Conservation (phyloP, 2,797 vertebrate species). For the Garrulus glandarius region DNA sequence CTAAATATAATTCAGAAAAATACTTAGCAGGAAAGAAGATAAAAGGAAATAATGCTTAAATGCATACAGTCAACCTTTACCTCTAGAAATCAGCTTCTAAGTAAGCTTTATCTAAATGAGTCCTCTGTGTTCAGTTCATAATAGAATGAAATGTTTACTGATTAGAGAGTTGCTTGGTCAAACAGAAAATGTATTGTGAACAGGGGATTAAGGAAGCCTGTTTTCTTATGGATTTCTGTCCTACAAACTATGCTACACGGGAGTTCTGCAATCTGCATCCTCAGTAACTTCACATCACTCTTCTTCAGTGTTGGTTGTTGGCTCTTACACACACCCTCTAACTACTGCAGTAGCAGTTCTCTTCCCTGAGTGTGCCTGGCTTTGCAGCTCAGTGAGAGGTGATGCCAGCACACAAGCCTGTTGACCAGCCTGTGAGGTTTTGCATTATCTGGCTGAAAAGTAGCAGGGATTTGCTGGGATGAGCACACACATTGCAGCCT, state of each 20-base stretch:
- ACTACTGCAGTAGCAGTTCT: background rate
- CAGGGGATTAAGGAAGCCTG: background rate
- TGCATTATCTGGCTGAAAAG: background rate
- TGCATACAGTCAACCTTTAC: background rate
- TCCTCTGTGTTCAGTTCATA: background rate
- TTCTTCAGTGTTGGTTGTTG: background rate
- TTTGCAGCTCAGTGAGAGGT: background rate
- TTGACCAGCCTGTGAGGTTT: background rate
- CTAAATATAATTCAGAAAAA: background rate
- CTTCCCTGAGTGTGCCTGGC: background rate
- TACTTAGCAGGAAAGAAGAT: background rate
- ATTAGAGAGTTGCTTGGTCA: background rate
- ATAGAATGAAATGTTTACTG: background rate
- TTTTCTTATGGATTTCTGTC: background rate
- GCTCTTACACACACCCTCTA: background rate
- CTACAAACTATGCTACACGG: background rate
- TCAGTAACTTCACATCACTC: background rate
- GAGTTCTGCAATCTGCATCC: background rate
- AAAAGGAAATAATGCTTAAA: background rate
- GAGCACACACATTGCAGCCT: background rate
- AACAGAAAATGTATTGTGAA: background rate
- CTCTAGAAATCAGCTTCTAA: background rate
- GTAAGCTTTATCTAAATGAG: background rate
- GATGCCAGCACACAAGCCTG: fast-evolving
- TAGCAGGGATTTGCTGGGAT: background rate